Evolutionary conservation across 2,888 invertebrate genomes (phyloP).

Genomic region (Stenoptilia bipunctidactyla): DNA sequence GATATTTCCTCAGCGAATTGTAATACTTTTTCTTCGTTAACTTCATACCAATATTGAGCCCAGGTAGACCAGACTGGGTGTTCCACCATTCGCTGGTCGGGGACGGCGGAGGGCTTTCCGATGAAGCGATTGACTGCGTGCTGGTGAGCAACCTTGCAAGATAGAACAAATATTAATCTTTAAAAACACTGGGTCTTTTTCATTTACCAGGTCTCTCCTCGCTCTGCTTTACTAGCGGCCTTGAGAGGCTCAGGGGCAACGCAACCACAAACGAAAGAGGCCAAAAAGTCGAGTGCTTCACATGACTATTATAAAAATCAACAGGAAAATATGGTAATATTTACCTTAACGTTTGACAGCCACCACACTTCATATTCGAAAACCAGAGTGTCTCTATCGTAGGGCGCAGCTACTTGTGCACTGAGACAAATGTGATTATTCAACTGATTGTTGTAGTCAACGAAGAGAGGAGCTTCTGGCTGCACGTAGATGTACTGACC

Average conservation of each 20-base stretch:
- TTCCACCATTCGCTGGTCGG: constrained; percentile 65
- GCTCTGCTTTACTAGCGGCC: too few relatives aligned
- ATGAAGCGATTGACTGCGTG: constrained; percentile 72
- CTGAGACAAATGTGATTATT: constrained; percentile 63
- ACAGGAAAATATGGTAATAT: too few relatives aligned
- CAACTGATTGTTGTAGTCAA: constrained; percentile 71
- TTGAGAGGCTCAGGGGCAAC: too few relatives aligned
- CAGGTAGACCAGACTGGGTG: constrained; percentile 78
- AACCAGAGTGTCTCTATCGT: constrained; percentile 44
- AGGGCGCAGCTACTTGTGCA: constrained; percentile 56
- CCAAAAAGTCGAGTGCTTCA: too few relatives aligned
- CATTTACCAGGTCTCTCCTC: constrained; percentile 71
- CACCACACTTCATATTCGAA: constrained; percentile 74
- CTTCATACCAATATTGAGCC: constrained; percentile 76
- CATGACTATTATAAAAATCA: too few relatives aligned
- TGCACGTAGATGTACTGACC: constrained; percentile 76
- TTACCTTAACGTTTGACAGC: constrained; percentile 57
- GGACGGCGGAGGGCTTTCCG: constrained; percentile 67
- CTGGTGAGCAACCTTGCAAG: constrained; percentile 78
- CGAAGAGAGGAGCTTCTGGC: constrained; percentile 74
- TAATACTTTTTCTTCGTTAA: constrained; percentile 73
- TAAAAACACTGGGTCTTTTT: constrained; percentile 78
- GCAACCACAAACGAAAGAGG: too few relatives aligned
- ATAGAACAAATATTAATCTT: constrained; percentile 90
- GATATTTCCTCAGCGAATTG: constrained; percentile 77